Evolutionary conservation across 2,888 invertebrate species (phyloP), one percentile per base, ranked within the genome.

Genomic region (Drosophila affinis): DNA sequence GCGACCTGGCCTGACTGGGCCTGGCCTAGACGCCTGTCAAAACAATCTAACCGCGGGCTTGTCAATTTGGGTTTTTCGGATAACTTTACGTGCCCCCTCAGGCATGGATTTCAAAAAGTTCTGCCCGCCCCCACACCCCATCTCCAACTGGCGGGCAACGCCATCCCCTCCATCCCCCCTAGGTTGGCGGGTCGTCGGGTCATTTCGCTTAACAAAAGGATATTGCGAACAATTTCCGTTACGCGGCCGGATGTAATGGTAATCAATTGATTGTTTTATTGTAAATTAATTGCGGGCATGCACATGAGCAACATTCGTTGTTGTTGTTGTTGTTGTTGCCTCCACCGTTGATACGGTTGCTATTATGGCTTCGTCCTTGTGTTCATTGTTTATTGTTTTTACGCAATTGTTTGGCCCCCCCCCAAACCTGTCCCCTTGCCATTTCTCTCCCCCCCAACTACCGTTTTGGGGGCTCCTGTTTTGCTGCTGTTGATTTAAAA

Each of bases 231-330:
- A 89, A 90, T 90, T 86, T 88, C 88, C 90, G 88, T 62, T 78
- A 68, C 74, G 78, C 79, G 79, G 62, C 68, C 90, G 90, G 86
- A 88, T 78, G 76, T 77, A 84, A 77, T 81, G 79, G 80, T 88
- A 90, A 89, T 89, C 88, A 90, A 88, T 90, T 90, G 90, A 89
- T 90, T 90, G 88, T 87, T 89, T 90, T 89, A 90, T 88, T 90
- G 88, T 83, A 64, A 80, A 83, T 87, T 88, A 87, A 85, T 88
- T 88, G 89, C 81, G 85, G 87, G 72, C 87, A 84, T 88, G 81
- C 76, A 87, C 87, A 88, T 88, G 88, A 78, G 76, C 81, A 60
- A 61, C 21, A 48, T 54, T 39, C 69, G 51, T 59, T 59, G 56
- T 55, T 73, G 27, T 32, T 63, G 56, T 49, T 73, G 51, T 59